Percentiles rank a stretch among this genome's conserved stretches.
Evolutionary conservation across 2,113 vertebrate species (phyloP).

Genomic region (Eubucco bourcierii): DNA sequence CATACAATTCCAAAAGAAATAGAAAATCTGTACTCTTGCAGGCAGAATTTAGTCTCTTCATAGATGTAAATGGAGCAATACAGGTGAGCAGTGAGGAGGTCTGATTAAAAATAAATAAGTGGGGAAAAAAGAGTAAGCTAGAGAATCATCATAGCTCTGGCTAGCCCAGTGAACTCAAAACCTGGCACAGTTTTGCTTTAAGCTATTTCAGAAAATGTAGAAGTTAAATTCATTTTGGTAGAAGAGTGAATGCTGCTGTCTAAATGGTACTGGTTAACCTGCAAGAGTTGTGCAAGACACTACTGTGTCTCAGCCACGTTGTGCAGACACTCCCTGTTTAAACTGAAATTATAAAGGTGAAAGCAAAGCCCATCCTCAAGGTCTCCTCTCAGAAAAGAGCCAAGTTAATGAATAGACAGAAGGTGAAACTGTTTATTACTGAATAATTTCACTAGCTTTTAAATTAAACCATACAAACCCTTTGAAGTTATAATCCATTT

Average conservation of each 20-base stretch:
- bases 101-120: not conserved
- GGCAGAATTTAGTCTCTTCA: not conserved
- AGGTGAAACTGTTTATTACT: not conserved
- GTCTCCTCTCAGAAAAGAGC: not conserved
- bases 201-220: not conserved
- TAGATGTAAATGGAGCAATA: not conserved
- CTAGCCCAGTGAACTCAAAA: not conserved
- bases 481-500: constrained; percentile 6
- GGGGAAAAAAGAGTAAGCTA: not conserved
- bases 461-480: not conserved
- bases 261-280: not conserved
- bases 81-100: not conserved
- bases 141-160: not conserved
- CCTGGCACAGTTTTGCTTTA: not conserved
- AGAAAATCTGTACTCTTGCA: not conserved
- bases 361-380: not conserved
- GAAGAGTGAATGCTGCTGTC: not conserved
- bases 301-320: not conserved
- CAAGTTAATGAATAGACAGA: not conserved
- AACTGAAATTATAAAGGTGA: not conserved
- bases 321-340: not conserved
- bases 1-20: not conserved
- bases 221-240: not conserved
- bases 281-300: not conserved
- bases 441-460: not conserved